Evolutionary conservation across 2,888 invertebrate genomes (phyloP), one percentile per base, ranked within the genome.

Genomic region (Rosalia funebris): DNA sequence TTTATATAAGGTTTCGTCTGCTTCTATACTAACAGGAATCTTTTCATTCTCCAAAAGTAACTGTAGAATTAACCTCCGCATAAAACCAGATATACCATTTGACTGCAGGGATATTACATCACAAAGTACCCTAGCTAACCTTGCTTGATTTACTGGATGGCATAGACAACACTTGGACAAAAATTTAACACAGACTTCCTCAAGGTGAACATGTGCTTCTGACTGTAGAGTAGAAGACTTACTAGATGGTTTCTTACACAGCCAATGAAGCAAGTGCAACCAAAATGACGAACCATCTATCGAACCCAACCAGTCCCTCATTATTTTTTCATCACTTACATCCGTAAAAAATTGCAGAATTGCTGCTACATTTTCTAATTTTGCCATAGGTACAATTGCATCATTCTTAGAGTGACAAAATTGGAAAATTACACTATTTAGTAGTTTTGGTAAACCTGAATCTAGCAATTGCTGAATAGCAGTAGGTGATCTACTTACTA

Each of bases 291-390:
- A 88, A 4, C 94, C 95, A 68, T 91, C 89, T 46, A 85, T 82
- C 0, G 88, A 88, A 10, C 95, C 95, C 44, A 96, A 85, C 95
- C 95, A 96, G 80, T 93, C 92, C 68, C 93, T 89, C 84, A 95
- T 89, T 65, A 88, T 85, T 14, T 90, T 89, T 73, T 93, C 94
- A 15, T 89, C 87, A 77, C 93, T 91, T 59, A 94, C 86, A 64
- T 91, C 89, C 0, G 91, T 88, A 75, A 95, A 89, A 83, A 95
- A 95, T 72, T 91, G 89, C 60, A 96, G 86, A 48, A 93, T 87
- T 46, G 86, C 83, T 0, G 87, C 86, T 44, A 89, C 85, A 73
- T 86, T 86, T 46, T 86, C 84, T 16, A 87, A 81, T 64, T 84
- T 85, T 7, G 85, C 83, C 81, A 88, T 83, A 1, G 85, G 84